Evolutionary conservation across 2,113 vertebrate genomes (phyloP).

Genomic region (Melierax canorus): DNA sequence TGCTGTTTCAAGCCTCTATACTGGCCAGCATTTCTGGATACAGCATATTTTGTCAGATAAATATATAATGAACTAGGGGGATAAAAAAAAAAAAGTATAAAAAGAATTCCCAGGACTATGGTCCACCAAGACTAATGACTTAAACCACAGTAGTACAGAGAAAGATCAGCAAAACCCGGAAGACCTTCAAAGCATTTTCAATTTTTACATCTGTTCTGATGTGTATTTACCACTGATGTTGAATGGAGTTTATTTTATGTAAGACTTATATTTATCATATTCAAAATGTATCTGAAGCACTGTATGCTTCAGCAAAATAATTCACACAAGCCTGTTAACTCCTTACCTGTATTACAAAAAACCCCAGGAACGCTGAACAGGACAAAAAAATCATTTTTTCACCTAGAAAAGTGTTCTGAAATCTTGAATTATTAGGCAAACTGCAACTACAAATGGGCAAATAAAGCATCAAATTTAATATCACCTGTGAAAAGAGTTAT

Average conservation of each 20-base stretch:
- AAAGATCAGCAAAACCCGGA: background rate
- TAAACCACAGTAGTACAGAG: background rate
- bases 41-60: background rate
- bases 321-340: background rate
- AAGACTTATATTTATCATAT: background rate
- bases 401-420: background rate
- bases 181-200: background rate
- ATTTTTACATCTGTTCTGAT: background rate
- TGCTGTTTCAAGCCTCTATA: background rate
- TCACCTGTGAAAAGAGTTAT: background rate
- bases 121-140: background rate
- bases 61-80: background rate
- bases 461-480: background rate
- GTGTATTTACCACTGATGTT: background rate
- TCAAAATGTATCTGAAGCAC: background rate
- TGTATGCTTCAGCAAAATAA: background rate
- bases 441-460: background rate
- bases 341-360: background rate
- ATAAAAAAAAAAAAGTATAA: background rate
- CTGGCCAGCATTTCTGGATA: background rate
- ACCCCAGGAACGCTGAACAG: background rate
- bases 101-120: background rate
- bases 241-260: background rate
- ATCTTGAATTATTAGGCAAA: background rate
- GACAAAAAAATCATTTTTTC: background rate